Percentiles rank a stretch among this genome's conserved stretches.
Conservation (phyloP, 2,113 vertebrate species). For the Corythornis madagascariensis region DNA sequence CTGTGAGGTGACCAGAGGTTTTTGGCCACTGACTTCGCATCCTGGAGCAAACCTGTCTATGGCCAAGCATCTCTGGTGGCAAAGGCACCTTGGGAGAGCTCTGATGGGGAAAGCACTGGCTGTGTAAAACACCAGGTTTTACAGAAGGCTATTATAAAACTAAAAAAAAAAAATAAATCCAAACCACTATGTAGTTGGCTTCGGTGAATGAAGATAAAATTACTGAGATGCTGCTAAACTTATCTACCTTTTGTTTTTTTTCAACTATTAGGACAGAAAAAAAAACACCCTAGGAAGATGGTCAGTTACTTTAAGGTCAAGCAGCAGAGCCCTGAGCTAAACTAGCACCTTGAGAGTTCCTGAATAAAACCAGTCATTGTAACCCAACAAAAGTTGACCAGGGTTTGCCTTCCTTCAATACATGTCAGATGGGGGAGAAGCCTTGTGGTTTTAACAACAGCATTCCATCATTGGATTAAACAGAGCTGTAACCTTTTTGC, state of each 20-base stretch:
- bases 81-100: neutral
- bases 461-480: constrained; percentile 55
- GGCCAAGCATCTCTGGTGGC: neutral
- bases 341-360: constrained; percentile 36
- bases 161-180: neutral
- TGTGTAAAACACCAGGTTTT: constrained; percentile 40
- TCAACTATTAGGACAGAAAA: neutral
- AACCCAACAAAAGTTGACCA: constrained; percentile 45
- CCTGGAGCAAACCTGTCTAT: neutral
- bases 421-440: constrained; percentile 66
- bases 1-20: neutral
- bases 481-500: constrained; percentile 87
- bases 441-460: constrained; percentile 73
- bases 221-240: constrained; percentile 1
- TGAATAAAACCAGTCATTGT: constrained; percentile 34
- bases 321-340: constrained; percentile 78
- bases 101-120: neutral
- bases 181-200: constrained; percentile 10
- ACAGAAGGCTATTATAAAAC: neutral
- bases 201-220: constrained; percentile 76
- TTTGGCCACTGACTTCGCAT: neutral
- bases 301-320: constrained; percentile 90
- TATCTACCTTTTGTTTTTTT: constrained; percentile 3
- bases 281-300: constrained; percentile 78
- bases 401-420: constrained; percentile 62